A percentile compares a stretch with the other conserved stretches of the same genome.
phyloP scores from a whole-genome alignment of 2,113 vertebrate species.

The Gambusia affinis region DNA sequence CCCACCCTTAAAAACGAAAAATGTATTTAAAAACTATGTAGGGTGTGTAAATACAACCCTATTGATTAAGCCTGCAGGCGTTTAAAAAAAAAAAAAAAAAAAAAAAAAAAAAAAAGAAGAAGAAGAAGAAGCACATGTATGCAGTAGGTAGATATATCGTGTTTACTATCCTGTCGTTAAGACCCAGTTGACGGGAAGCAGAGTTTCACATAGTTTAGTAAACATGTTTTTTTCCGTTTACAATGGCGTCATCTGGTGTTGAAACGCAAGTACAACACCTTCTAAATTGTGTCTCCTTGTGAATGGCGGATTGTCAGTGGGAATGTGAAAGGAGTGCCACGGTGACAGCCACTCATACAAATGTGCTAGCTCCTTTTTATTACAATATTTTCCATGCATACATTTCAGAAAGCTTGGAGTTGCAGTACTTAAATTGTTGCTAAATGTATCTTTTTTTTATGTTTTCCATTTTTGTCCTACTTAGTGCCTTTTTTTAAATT shows the following conservation, averaged over 20 bases:
- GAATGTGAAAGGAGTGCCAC: no score
- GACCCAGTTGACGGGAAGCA: background rate
- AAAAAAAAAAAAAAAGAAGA: no score
- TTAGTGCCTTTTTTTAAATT: no score
- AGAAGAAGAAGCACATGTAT: no score
- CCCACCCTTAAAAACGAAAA: background rate
- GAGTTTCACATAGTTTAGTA: background rate
- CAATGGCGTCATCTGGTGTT: constrained; percentile 53
- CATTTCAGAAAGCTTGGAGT: no score
- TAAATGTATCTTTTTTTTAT: no score
- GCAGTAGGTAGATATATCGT: background rate
- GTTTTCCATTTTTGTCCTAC: no score
- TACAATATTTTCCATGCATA: no score
- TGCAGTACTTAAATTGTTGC: no score
- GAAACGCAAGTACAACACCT: constrained; percentile 36
- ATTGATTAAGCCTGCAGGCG: background rate
- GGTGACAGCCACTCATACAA: background rate
- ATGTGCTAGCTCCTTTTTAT: background rate
- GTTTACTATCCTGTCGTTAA: background rate
- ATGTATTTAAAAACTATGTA: background rate
- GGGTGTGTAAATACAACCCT: background rate
- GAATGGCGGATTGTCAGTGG: constrained; percentile 1
- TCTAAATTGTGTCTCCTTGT: background rate
- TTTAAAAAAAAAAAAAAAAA: no score
- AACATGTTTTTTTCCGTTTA: constrained; percentile 3